Evolutionary conservation across 1,140 invertebrate genomes (phyloP), one percentile per base, ranked within the genome.

Genomic region (Subanguina moxae): DNA sequence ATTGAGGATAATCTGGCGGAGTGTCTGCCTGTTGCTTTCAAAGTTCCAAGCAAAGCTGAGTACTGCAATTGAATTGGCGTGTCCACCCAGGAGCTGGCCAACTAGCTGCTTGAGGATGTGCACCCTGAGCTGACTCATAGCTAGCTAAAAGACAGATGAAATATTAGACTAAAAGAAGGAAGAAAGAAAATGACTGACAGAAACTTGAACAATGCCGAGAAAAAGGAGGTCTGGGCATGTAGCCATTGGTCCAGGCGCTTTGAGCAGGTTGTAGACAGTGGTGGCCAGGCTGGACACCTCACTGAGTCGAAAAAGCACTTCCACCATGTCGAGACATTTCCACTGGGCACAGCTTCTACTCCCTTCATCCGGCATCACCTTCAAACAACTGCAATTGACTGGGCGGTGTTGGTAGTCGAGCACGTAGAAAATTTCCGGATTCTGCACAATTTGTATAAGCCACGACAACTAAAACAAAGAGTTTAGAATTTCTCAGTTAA

Each of bases 391-490:
- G 64, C 92, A 89, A 0, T 89, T 85, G 1, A 94, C 91, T 8
- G 90, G 87, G 75, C 89, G 89, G 83, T 89, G 92, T 0, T 90
- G 88, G 84, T 91, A 90, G 83, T 97, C 93, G 59, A 90, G 89
- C 82, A 97, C 92, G 80, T 90, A 93, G 83, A 97, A 94, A 38
- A 97, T 88, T 83, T 97, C 94, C 0, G 91, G 88, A 85, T 92
- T 89, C 27, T 83, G 82, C 0, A 97, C 82, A 69, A 93, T 90
- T 70, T 91, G 89, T 67, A 89, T 87, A 17, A 96, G 87, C 38
- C 94, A 86, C 71, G 91, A 75, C 11, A 75, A 42, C 72, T 74
- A 38, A 42, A 71, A 68, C 11, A 17, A 72, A 68, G n/a, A 17
- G 38, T 25, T 21, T 11, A 58, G 11, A 21, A 58, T 45, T n/a